Evolutionary conservation across 2,888 invertebrate species (phyloP).

Genomic region (Eilema griseolum): DNA sequence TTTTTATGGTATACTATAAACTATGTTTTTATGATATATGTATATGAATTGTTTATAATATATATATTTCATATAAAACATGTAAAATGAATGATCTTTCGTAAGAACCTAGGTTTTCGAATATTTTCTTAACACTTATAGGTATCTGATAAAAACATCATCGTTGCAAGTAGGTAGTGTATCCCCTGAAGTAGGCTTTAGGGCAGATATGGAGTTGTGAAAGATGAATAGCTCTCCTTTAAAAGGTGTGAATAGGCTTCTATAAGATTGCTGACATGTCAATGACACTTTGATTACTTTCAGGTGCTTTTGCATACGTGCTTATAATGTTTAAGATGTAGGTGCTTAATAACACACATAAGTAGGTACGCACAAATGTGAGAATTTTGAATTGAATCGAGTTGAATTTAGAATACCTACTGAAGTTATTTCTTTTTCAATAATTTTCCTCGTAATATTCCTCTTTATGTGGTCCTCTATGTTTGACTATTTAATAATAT

Average conservation of each 20-base stretch:
- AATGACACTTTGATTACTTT: slow-evolving; percentile 28
- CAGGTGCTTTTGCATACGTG: slow-evolving; percentile 9
- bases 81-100: not conserved
- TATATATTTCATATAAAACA: not conserved
- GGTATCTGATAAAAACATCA: slow-evolving; percentile 26
- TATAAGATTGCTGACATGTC: slow-evolving; percentile 44
- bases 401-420: too few relatives aligned
- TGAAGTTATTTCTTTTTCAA: too few relatives aligned
- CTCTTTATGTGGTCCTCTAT: too few relatives aligned
- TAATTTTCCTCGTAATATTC: too few relatives aligned
- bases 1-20: too few relatives aligned
- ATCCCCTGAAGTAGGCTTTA: slow-evolving; percentile 25
- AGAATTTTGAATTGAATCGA: too few relatives aligned
- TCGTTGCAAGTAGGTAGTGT: slow-evolving; percentile 28
- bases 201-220: slow-evolving; percentile 33
- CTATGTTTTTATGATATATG: too few relatives aligned
- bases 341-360: too few relatives aligned
- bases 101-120: not conserved
- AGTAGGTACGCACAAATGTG: too few relatives aligned
- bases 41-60: too few relatives aligned
- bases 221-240: slow-evolving; percentile 40
- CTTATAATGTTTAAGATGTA: not conserved
- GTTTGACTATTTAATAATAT: too few relatives aligned
- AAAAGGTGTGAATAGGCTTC: slow-evolving; percentile 48
- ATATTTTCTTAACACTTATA: not conserved